Evolutionary conservation across 2,888 invertebrate species (phyloP).

Genomic region (Heliconius ismenius): DNA sequence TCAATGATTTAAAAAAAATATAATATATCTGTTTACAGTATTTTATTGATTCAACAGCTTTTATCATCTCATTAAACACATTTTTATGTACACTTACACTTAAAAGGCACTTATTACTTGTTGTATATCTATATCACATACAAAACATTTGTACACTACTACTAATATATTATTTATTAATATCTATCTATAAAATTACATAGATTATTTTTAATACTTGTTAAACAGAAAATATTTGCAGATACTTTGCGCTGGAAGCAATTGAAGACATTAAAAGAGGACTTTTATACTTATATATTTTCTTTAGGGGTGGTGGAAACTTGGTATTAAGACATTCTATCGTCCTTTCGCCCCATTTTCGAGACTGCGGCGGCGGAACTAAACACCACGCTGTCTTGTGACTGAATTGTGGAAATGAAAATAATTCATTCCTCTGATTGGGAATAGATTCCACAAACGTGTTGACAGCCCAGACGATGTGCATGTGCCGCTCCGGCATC

Average conservation of each 20-base stretch:
- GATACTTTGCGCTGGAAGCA: slow-evolving; percentile 29
- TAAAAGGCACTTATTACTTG: slow-evolving; percentile 61
- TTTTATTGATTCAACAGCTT: slow-evolving; percentile 66
- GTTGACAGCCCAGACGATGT: not conserved
- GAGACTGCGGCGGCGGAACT: not conserved
- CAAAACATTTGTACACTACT: slow-evolving; percentile 46
- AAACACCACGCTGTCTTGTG: not conserved
- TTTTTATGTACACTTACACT: slow-evolving; percentile 62
- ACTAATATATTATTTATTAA: slow-evolving; percentile 30
- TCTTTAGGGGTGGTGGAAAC: too few relatives aligned
- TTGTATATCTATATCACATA: slow-evolving; percentile 78
- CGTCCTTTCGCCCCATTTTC: not conserved
- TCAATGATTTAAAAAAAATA: slow-evolving; percentile 30
- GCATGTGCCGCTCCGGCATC: not conserved
- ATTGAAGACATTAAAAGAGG: not conserved
- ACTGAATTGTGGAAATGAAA: too few relatives aligned
- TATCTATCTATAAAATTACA: slow-evolving; percentile 14
- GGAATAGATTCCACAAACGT: not conserved
- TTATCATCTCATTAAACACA: slow-evolving; percentile 53
- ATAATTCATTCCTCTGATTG: too few relatives aligned
- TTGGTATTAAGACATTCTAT: not conserved
- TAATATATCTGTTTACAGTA: slow-evolving; percentile 52
- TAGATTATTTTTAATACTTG: slow-evolving; percentile 17
- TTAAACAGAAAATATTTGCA: not conserved
- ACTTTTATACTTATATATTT: slow-evolving; percentile 9